Conservation (phyloP, 2,888 invertebrate genomes). For the Ariolimax columbianus region DNA sequence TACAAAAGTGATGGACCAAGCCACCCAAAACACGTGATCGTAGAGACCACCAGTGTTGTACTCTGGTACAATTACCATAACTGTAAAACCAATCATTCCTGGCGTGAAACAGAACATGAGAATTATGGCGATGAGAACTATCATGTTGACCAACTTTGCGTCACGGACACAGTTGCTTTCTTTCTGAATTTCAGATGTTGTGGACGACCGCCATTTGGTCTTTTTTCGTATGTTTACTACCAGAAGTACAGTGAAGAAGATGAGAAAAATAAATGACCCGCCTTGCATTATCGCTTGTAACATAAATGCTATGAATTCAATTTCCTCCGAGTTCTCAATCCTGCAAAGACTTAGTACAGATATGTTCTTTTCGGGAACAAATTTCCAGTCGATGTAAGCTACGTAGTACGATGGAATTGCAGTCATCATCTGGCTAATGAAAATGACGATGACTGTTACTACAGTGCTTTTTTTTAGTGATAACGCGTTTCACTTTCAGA, state of each 20-base stretch:
- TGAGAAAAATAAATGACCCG: slow-evolving; percentile 8
- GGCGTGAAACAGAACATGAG: slow-evolving; percentile 37
- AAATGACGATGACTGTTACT: neutral
- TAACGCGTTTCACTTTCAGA: slow-evolving; percentile 7
- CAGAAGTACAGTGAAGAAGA: neutral
- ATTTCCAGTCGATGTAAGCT: slow-evolving; percentile 17
- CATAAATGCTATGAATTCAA: neutral
- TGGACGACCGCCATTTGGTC: neutral
- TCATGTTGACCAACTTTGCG: neutral
- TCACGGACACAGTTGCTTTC: neutral
- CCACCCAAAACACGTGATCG: slow-evolving; percentile 17
- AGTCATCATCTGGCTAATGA: slow-evolving; percentile 1
- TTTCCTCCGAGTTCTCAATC: neutral
- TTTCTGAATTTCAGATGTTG: neutral
- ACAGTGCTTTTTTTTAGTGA: slow-evolving; percentile 21
- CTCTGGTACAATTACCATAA: neutral
- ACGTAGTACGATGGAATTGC: slow-evolving; percentile 1
- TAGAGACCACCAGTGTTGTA: slow-evolving; percentile 18
- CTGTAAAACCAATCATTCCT: neutral
- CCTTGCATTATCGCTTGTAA: slow-evolving; percentile 13
- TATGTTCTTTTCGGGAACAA: slow-evolving; percentile 3
- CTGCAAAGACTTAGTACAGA: neutral
- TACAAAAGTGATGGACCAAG: slow-evolving; percentile 21
- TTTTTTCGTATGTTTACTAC: slow-evolving; percentile 6
- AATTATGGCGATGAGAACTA: neutral